Percentiles rank a stretch among this genome's conserved stretches.
phyloP scores from a whole-genome alignment of 2,888 invertebrate species.

The Synergus gifuensis region DNA sequence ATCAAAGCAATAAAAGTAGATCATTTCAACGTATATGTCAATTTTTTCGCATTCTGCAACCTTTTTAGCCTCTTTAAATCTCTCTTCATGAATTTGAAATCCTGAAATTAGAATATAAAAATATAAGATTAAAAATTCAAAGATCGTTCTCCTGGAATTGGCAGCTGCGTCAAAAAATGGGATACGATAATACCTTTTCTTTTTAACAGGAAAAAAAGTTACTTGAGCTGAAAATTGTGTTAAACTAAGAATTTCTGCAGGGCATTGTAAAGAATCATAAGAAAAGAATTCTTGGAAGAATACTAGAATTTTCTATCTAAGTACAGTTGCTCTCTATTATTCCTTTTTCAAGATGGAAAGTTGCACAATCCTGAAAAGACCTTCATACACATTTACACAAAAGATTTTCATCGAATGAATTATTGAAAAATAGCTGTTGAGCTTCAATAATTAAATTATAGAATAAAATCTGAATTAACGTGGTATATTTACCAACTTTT shows the following conservation, averaged over 20 bases:
- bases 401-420: background rate
- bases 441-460: background rate
- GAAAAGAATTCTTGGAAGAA: background rate
- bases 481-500: background rate
- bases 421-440: background rate
- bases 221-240: background rate
- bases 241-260: background rate
- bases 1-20: too few species aligned
- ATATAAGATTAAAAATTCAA: slow-evolving; percentile 2
- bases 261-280: slow-evolving; percentile 10
- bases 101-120: background rate
- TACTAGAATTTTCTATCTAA: slow-evolving; percentile 11
- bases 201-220: background rate
- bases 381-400: background rate
- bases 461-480: background rate
- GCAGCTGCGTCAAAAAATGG: background rate
- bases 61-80: too few species aligned
- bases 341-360: background rate
- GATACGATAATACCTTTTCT: background rate
- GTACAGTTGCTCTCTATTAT: slow-evolving; percentile 6
- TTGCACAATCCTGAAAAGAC: background rate
- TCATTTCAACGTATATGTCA: too few species aligned
- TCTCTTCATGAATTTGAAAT: too few species aligned
- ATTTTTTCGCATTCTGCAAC: too few species aligned
- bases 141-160: background rate